Percentiles rank a stretch among this genome's conserved stretches.
phyloP scores from a whole-genome alignment of 1,140 invertebrate species.

The Sinella curviseta region DNA sequence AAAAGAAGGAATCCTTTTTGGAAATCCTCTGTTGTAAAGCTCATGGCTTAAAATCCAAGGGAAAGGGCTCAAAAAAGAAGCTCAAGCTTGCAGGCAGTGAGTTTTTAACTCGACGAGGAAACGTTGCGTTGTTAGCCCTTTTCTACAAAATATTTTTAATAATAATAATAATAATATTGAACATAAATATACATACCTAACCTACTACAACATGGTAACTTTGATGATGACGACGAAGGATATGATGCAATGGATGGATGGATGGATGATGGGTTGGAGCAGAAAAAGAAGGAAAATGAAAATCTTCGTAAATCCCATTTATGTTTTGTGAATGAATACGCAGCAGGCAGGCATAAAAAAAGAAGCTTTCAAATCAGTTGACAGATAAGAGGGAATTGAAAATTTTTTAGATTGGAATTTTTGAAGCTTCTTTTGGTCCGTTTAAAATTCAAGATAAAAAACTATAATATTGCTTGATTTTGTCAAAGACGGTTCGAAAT shows the following conservation, averaged over 20 bases:
- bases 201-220: too few species aligned
- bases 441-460: too few species aligned
- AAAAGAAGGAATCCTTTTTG: conserved; percentile 3
- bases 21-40: conserved; percentile 1
- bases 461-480: too few species aligned
- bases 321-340: background rate
- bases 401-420: background rate
- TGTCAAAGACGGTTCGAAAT: too few species aligned
- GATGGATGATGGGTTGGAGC: background rate
- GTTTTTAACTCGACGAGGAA: conserved; percentile 5
- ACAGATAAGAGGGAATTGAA: conserved; percentile 16
- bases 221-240: too few species aligned
- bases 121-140: background rate
- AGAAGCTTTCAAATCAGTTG: background rate
- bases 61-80: conserved; percentile 17
- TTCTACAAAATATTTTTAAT: background rate
- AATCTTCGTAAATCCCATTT: conserved; percentile 2
- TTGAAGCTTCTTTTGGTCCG: background rate
- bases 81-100: background rate
- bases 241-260: too few species aligned
- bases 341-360: conserved; percentile 18
- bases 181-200: background rate
- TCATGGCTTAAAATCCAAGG: conserved; percentile 14
- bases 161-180: background rate
- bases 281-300: background rate